These are phyloP conservation scores for Sebastes hubbsi DNA, from an alignment of 2,797 vertebrate species.

Conservation along the genomic window DNA sequence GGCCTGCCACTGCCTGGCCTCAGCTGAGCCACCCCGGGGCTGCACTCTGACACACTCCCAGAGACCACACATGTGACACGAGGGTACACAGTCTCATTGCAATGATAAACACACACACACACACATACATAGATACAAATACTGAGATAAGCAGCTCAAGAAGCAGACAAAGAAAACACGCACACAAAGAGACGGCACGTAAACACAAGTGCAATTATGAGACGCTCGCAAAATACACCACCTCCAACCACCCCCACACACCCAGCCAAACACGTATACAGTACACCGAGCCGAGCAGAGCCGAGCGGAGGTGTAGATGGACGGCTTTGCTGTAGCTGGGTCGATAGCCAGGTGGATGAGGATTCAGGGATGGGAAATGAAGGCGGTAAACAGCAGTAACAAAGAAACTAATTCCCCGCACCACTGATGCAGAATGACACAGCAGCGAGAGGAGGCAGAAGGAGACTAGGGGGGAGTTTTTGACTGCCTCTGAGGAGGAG, in stretches of 20 bases:
- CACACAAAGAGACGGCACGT: background rate
- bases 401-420: conserved; percentile 60
- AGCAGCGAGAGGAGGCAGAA: conserved; percentile 26
- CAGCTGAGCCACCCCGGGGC: conserved; percentile 28
- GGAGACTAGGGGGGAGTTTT: conserved; percentile 28
- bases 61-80: conserved; percentile 3
- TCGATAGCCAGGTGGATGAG: conserved; percentile 55
- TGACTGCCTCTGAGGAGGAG: conserved; percentile 27
- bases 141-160: background rate
- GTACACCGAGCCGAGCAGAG: background rate
- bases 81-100: background rate
- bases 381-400: conserved; percentile 46
- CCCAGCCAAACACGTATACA: conserved; percentile 12
- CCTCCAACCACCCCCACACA: conserved; percentile 41
- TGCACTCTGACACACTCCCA: conserved; percentile 16
- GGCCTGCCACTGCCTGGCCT: conserved; percentile 39
- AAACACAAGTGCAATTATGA: conserved; percentile 12
- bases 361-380: conserved; percentile 42
- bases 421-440: conserved; percentile 65
- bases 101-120: background rate
- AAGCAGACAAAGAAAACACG: background rate
- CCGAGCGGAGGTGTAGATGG: conserved; percentile 32
- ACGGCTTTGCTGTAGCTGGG: conserved; percentile 29
- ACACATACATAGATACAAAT: background rate
- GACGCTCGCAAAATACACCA: conserved; percentile 6